phyloP scores from a whole-genome alignment of 1,140 invertebrate species.

The Macrocentrus cingulum region DNA sequence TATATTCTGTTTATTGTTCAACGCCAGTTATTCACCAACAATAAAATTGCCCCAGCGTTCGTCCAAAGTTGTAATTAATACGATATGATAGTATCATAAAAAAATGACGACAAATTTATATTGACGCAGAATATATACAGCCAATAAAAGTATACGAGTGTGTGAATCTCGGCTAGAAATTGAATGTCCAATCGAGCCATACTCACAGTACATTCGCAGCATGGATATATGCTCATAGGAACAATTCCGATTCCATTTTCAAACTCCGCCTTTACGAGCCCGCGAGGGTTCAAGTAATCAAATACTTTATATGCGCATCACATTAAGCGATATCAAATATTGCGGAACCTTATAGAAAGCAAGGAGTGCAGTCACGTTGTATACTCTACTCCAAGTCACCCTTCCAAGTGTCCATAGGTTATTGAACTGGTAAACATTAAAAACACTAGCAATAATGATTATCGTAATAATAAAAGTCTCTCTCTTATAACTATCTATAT shows the following conservation, averaged over 20 bases:
- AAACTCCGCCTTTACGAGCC: conserved; percentile 9
- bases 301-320: conserved; percentile 35
- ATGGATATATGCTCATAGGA: not conserved
- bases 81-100: not conserved
- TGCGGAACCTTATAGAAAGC: conserved; percentile 7
- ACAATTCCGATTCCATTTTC: conserved; percentile 25
- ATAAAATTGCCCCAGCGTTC: too few relatives aligned
- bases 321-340: conserved; percentile 33
- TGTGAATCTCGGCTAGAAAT: conserved; percentile 8
- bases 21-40: too few relatives aligned
- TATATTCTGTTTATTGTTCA: too few relatives aligned
- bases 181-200: conserved; percentile 8
- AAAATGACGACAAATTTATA: not conserved
- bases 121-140: not conserved
- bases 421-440: conserved; percentile 3
- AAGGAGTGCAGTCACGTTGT: conserved; percentile 24
- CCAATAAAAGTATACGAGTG: not conserved
- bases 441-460: too few relatives aligned
- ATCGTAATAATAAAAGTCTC: too few relatives aligned
- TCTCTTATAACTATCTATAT: too few relatives aligned
- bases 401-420: conserved; percentile 21
- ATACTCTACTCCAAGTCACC: conserved; percentile 2
- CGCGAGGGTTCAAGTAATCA: conserved; percentile 23
- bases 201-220: not conserved
- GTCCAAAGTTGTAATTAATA: too few relatives aligned